Evolutionary conservation across 2,113 vertebrate species (phyloP).

Genomic region (Percopsis transmontana): DNA sequence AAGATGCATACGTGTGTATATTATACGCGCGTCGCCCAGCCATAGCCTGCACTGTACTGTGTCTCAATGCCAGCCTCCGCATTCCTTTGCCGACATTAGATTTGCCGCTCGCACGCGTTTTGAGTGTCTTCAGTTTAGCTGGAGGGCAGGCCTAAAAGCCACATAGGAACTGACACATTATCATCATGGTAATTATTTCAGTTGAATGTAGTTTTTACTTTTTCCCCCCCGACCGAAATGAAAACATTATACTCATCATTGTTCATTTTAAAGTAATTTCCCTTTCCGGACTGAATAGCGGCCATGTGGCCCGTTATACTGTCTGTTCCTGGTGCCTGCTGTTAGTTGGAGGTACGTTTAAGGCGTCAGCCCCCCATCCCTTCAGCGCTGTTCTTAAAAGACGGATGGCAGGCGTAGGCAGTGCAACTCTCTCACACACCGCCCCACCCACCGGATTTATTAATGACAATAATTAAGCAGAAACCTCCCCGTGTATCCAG

Average conservation of each 20-base stretch:
- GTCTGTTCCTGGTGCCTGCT: slow-evolving; percentile 2
- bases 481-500: slow-evolving; percentile 72
- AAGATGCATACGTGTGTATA: slow-evolving; percentile 46
- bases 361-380: too few relatives aligned
- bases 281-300: background rate
- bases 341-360: slow-evolving; percentile 22
- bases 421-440: slow-evolving; percentile 69
- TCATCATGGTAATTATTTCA: background rate
- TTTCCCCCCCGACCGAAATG: background rate
- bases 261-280: background rate
- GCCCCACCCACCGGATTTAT: slow-evolving; percentile 72
- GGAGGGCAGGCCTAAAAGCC: background rate
- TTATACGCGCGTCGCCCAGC: slow-evolving; percentile 49
- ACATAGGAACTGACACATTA: too few relatives aligned
- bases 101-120: slow-evolving; percentile 5
- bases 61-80: slow-evolving; percentile 24
- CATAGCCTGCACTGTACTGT: slow-evolving; percentile 29
- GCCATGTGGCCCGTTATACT: background rate
- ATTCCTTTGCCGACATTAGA: background rate
- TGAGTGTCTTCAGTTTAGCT: background rate
- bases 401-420: slow-evolving; percentile 64
- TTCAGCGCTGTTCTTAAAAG: slow-evolving; percentile 57
- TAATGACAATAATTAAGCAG: slow-evolving; percentile 81
- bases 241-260: background rate
- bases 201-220: background rate